phyloP scores from a whole-genome alignment of 1,140 invertebrate genomes.

The Pissodes strobi region DNA sequence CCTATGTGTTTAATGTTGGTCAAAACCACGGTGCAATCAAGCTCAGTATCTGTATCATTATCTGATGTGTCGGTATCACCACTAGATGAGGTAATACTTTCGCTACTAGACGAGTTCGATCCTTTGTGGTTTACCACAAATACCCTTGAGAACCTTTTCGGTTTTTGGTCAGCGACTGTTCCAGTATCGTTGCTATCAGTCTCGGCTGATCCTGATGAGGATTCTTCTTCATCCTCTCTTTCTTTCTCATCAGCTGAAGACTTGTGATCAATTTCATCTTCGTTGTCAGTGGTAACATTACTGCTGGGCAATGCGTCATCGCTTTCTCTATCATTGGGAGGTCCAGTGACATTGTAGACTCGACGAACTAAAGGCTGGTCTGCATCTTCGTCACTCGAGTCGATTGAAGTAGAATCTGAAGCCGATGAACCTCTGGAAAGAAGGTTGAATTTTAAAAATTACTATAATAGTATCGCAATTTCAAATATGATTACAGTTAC shows the following conservation, averaged over 20 bases:
- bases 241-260: slow-evolving; percentile 56
- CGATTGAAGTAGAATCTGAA: slow-evolving; percentile 59
- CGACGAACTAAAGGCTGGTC: slow-evolving; percentile 38
- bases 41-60: slow-evolving; percentile 61
- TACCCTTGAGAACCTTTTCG: slow-evolving; percentile 71
- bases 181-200: slow-evolving; percentile 64
- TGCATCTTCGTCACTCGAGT: slow-evolving; percentile 50
- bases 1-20: slow-evolving; percentile 47
- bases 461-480: no score
- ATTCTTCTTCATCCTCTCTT: slow-evolving; percentile 58
- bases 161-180: slow-evolving; percentile 64
- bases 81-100: slow-evolving; percentile 10
- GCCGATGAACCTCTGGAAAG: slow-evolving; percentile 57
- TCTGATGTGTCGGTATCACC: slow-evolving; percentile 62
- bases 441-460: no score
- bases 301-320: slow-evolving; percentile 52
- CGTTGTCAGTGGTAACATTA: slow-evolving; percentile 48
- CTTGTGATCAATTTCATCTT: slow-evolving; percentile 42
- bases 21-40: slow-evolving; percentile 52
- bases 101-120: slow-evolving; percentile 59
- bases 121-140: slow-evolving; percentile 74
- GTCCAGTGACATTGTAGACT: slow-evolving; percentile 50
- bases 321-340: slow-evolving; percentile 39
- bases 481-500: no score
- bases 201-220: slow-evolving; percentile 62